Percentiles rank a stretch among this genome's conserved stretches.
Conservation (phyloP, 2,113 vertebrate species). For the Pachypanchax playfairii region DNA sequence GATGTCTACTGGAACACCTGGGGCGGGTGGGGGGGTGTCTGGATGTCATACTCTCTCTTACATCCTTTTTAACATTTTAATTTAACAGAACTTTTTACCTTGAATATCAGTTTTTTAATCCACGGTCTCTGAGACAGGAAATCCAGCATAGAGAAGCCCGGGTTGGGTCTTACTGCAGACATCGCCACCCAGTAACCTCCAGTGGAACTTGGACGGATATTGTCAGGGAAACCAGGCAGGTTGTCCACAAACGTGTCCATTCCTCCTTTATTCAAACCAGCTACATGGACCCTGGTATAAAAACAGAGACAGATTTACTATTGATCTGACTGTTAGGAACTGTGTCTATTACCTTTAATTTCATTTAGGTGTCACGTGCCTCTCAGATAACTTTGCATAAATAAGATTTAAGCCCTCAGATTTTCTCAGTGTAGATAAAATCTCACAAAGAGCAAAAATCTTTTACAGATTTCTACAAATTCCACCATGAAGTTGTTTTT, state of each 20-base stretch:
- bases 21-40: too few relatives aligned
- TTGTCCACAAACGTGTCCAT: conserved; percentile 96
- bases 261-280: conserved; percentile 94
- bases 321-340: neutral
- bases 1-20: too few relatives aligned
- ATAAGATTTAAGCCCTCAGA: too few relatives aligned
- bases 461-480: too few relatives aligned
- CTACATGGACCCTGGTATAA: conserved; percentile 87
- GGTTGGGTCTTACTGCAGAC: conserved; percentile 85
- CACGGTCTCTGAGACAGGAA: conserved; percentile 92
- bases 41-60: too few relatives aligned
- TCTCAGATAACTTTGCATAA: too few relatives aligned
- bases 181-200: conserved; percentile 97
- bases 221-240: conserved; percentile 95
- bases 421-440: too few relatives aligned
- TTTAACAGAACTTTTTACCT: conserved; percentile 66
- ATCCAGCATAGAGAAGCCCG: conserved; percentile 95
- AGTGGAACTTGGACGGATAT: conserved; percentile 89
- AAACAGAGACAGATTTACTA: neutral
- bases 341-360: neutral
- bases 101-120: conserved; percentile 94
- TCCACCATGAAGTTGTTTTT: too few relatives aligned
- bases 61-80: too few relatives aligned
- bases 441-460: too few relatives aligned
- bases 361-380: neutral